Evolutionary conservation across 2,888 invertebrate genomes (phyloP), one percentile per base, ranked within the genome.

Genomic region (Notodonta ziczac): DNA sequence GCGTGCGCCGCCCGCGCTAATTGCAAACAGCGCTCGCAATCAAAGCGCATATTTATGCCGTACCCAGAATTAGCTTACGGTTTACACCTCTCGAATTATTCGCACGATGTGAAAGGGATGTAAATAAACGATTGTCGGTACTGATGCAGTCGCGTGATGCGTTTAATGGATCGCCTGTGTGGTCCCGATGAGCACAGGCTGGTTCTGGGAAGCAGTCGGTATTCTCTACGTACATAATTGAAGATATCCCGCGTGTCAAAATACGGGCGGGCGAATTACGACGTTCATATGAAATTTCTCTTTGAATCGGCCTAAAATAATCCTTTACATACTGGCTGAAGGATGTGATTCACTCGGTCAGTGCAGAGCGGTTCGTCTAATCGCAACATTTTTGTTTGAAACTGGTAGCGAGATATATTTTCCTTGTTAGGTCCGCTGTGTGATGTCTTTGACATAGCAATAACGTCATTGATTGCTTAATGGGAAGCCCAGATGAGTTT

Each of bases 21-120:
- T 81, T 80, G 76, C 76, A 52, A 63, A 66, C 60, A 62, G 63
- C 60, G 64, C 67, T 69, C 76, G 77, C 77, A 77, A 72, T 67
- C 70, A 82, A 77, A 74, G 70, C 69, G 55, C 70, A 77, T 77
- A 73, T 85, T 81, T 82, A 82, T 77, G 73, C 70, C 65, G 66
- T 67, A 69, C 74, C 73, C 69, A 70, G 71, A 74, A 78, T 77
- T 72, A 72, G 71, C 75, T 62, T 71, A 66, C 65, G 56, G 60
- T 63, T 72, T 66, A 70, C 77, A 76, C 75, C 70, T 75, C 54
- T 39, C n/a, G n/a, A 54, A n/a, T 54, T 54, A 54, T 54, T 54
- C 39, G 39, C 54, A 39, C 14, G 54, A 54, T 14, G 53, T 39
- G 53, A 53, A 53, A 52, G 52, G 24, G 52, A 52, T 52, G 54